Conservation (phyloP, 1,140 invertebrate species). For the Cotesia vestalis region DNA sequence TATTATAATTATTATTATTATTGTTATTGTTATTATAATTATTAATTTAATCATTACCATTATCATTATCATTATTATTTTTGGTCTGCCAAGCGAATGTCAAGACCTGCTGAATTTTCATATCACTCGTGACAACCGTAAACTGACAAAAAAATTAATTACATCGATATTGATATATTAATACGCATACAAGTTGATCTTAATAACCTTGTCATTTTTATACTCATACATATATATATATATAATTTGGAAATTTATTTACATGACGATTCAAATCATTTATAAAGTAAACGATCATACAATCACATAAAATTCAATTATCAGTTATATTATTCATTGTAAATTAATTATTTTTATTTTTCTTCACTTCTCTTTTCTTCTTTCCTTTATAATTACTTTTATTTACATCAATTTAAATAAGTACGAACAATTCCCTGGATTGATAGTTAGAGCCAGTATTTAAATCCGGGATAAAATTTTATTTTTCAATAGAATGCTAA, state of each 20-base stretch:
- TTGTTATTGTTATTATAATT: slow-evolving; percentile 30
- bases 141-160: neutral
- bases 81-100: slow-evolving; percentile 30
- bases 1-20: slow-evolving; percentile 21
- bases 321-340: slow-evolving; percentile 17
- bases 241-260: slow-evolving; percentile 20
- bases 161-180: neutral
- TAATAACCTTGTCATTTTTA: neutral
- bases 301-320: slow-evolving; percentile 8
- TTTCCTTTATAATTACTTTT: slow-evolving; percentile 47
- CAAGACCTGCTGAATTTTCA: slow-evolving; percentile 34
- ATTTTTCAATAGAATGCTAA: no score
- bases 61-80: slow-evolving; percentile 10
- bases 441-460: slow-evolving; percentile 40
- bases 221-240: neutral
- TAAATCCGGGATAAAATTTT: no score
- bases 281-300: neutral
- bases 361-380: slow-evolving; percentile 29
- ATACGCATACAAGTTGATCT: neutral
- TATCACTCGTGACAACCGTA: neutral
- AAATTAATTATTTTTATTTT: slow-evolving; percentile 30
- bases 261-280: slow-evolving; percentile 28
- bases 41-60: neutral
- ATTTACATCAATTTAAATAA: slow-evolving; percentile 57
- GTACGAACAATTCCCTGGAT: slow-evolving; percentile 65